Base-by-base conservation (phyloP, 2,888 invertebrate genomes). In the Hydroisotoma schaefferi region DNA sequence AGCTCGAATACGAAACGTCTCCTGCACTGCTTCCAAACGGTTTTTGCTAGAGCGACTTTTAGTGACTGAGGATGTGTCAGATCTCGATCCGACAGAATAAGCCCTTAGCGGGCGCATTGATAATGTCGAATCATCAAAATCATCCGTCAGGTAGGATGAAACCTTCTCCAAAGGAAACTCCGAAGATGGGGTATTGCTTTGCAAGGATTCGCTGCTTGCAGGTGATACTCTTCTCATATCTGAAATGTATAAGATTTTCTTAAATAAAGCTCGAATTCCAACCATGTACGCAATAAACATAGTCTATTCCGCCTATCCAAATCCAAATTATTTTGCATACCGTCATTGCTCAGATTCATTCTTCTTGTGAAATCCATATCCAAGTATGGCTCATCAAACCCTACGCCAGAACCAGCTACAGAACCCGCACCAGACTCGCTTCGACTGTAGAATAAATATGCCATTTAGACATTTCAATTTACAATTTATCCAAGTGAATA, bases 81-180 rank as follows among this genome's bases (percentile, higher is more conserved):
- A 87, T 69, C 87, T 83, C 56, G 90, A 90, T 23, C 92, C 92
- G 67, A 92, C 87, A 26, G 91, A 91, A 78, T 90, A 91, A 1
- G 91, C 86, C 69, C 90, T 82, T 54, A 84, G 81, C n/a, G 88
- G 88, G 67, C 82, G 71, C 81, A 75, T 75, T 74, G 80, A 44
- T 76, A n/a, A n/a, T n/a, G 76, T 71, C 12, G 75, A 74, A 55
- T 77, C 76, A 72, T 84, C 83, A 73, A 77, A 76, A 58, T 86
- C 85, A 68, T 83, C 83, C 37, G 82, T 8, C 81, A 79, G 82
- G 76, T 86, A 88, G 18, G 90, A 86, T 59, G 82, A 81, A 0
- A 90, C 90, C 74, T 90, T 90, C 74, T 90, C 90, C 51, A 91
- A 80, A 69, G 86, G 87, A 78, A 86, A 90, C 75, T 89, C 88